phyloP scores from a whole-genome alignment of 1,140 invertebrate species.

The Temnothorax curvispinosus region DNA sequence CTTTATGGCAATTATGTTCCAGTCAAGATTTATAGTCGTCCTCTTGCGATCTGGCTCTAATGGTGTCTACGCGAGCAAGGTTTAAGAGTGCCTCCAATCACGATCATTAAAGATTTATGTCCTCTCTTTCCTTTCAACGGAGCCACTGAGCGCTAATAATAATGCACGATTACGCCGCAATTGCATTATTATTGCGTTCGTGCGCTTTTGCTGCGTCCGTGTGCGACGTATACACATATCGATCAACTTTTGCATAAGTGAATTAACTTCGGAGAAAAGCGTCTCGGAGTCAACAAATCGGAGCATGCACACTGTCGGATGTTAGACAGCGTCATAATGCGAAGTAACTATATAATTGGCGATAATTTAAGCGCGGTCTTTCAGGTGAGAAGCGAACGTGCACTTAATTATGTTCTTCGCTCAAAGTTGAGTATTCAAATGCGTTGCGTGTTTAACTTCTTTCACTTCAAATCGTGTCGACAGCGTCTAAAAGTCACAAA shows the following conservation, averaged over 20 bases:
- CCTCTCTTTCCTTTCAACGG: constrained; percentile 21
- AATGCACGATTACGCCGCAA: constrained; percentile 44
- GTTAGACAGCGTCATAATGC: constrained; percentile 23
- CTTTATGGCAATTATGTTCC: constrained; percentile 23
- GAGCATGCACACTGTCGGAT: constrained; percentile 18
- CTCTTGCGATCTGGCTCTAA: constrained; percentile 44
- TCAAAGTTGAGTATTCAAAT: constrained; percentile 11
- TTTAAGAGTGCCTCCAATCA: constrained; percentile 45
- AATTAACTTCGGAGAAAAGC: constrained; percentile 29
- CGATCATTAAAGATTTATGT: constrained; percentile 55
- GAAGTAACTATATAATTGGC: constrained; percentile 50
- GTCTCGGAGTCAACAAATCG: constrained; percentile 41
- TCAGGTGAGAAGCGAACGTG: constrained; percentile 9
- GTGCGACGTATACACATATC: not conserved
- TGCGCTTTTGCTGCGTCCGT: not conserved
- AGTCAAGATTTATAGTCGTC: constrained; percentile 49
- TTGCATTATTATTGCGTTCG: constrained; percentile 34
- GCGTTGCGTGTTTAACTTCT: not conserved
- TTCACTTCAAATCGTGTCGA: not conserved
- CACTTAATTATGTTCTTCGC: not conserved
- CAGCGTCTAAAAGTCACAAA: not conserved
- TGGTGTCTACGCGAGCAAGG: constrained; percentile 34
- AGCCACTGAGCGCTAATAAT: constrained; percentile 36
- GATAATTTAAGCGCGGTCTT: constrained; percentile 49
- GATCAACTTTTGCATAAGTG: constrained; percentile 50